Conservation (phyloP, 2,888 invertebrate genomes). For the Zeuzera pyrina region DNA sequence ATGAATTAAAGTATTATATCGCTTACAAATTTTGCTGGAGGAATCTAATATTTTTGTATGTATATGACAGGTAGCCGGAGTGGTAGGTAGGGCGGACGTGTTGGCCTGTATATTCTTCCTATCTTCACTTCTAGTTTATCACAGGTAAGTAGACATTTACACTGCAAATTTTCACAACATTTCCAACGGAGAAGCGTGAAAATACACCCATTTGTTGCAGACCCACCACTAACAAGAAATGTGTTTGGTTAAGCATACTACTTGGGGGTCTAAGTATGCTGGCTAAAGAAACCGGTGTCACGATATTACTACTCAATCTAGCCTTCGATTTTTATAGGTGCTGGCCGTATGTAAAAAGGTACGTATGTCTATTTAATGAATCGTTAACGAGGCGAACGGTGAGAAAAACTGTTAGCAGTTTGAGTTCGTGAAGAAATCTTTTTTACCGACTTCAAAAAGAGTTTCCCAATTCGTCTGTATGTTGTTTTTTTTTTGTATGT, state of each 20-base stretch:
- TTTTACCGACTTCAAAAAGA: too few relatives aligned
- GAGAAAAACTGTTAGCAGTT: too few relatives aligned
- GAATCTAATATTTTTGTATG: slow-evolving; percentile 8
- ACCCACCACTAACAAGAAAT: slow-evolving; percentile 56
- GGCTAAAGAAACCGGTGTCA: slow-evolving; percentile 90
- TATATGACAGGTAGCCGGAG: slow-evolving; percentile 83
- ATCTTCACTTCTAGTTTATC: slow-evolving; percentile 84
- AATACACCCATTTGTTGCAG: slow-evolving; percentile 26
- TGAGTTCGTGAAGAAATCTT: too few relatives aligned
- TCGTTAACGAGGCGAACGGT: too few relatives aligned
- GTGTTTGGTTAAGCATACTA: slow-evolving; percentile 78
- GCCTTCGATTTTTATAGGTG: slow-evolving; percentile 85
- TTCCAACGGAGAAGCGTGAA: neutral
- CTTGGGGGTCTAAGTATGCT: slow-evolving; percentile 87
- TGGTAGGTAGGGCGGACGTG: slow-evolving; percentile 91
- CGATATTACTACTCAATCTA: slow-evolving; percentile 82
- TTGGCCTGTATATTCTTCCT: slow-evolving; percentile 89
- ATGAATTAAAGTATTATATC: too few relatives aligned
- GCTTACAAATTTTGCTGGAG: too few relatives aligned
- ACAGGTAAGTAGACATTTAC: slow-evolving; percentile 74
- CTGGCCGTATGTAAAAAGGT: slow-evolving; percentile 82
- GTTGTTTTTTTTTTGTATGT: too few relatives aligned
- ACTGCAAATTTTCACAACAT: neutral
- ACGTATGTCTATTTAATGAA: too few relatives aligned
- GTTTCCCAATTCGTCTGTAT: too few relatives aligned